Evolutionary conservation across 2,797 vertebrate genomes (phyloP).

Genomic region (Neosilurus hyrtlii): DNA sequence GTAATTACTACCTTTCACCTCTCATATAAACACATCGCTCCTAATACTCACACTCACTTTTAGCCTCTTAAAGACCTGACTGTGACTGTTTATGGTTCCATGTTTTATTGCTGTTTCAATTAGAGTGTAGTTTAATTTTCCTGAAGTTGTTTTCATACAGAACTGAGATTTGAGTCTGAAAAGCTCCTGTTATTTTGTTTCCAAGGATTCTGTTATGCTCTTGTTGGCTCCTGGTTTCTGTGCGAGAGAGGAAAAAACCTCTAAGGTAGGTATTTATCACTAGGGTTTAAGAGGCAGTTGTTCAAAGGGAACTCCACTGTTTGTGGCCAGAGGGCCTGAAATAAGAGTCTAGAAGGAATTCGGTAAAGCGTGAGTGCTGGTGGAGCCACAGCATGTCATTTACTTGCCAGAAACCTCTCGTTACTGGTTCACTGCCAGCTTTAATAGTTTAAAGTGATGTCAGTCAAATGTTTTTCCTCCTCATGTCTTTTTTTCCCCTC

Average conservation of each 20-base stretch:
- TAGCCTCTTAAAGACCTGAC: neutral
- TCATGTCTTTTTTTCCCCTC: conserved; percentile 13
- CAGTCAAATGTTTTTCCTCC: conserved; percentile 57
- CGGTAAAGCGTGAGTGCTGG: conserved; percentile 53
- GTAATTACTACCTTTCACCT: neutral
- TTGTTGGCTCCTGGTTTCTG: conserved; percentile 6
- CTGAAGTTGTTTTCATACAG: neutral
- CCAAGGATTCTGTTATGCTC: conserved; percentile 8
- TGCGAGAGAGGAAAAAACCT: conserved; percentile 10
- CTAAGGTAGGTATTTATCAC: conserved; percentile 47
- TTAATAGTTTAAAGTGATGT: conserved; percentile 72
- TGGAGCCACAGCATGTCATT: conserved; percentile 65
- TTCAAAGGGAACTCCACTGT: conserved; percentile 14
- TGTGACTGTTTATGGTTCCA: neutral
- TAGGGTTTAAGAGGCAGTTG: conserved; percentile 41
- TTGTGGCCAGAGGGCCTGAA: conserved; percentile 32
- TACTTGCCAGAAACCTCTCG: conserved; percentile 61
- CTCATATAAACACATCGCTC: conserved; percentile 7
- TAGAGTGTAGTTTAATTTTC: neutral
- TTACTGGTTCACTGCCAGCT: conserved; percentile 64
- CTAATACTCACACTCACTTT: no score
- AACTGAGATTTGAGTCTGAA: neutral
- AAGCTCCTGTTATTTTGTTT: conserved; percentile 6
- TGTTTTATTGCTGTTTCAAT: neutral
- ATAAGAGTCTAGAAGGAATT: conserved; percentile 55